A percentile compares a stretch with the other conserved stretches of the same genome.
These are phyloP conservation scores for Hesperia comma DNA, from an alignment of 2,888 invertebrate species.

Conservation along the genomic window DNA sequence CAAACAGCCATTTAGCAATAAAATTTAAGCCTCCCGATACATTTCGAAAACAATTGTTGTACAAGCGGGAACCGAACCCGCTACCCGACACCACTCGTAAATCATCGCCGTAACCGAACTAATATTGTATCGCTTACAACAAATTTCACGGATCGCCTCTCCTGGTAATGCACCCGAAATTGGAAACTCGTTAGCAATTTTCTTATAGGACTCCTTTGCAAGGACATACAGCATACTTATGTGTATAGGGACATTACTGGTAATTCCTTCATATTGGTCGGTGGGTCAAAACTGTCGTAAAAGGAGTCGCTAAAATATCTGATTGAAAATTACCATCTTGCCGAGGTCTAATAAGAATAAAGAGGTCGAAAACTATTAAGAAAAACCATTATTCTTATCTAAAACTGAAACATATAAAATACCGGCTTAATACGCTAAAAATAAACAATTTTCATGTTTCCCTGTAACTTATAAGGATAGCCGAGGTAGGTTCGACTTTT, in stretches of 20 bases:
- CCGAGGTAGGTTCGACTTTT: no score
- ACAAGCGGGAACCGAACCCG: conserved; percentile 50
- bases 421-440: no score
- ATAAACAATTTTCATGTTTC: no score
- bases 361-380: no score
- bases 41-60: conserved; percentile 27
- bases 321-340: no score
- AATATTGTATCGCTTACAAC: conserved; percentile 65
- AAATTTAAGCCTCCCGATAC: conserved; percentile 21
- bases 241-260: background rate
- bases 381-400: no score
- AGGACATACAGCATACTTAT: background rate
- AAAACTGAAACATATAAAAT: no score
- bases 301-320: no score
- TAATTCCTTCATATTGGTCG: no score
- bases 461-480: no score
- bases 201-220: conserved; percentile 7
- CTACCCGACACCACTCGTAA: conserved; percentile 41
- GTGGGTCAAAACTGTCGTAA: no score
- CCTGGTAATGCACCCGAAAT: conserved; percentile 63
- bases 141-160: conserved; percentile 68
- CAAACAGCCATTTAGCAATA: conserved; percentile 4
- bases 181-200: conserved; percentile 45
- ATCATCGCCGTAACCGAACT: conserved; percentile 45
- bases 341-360: no score